A percentile compares a stretch with the other conserved stretches of the same genome.
Conservation (phyloP, 2,797 vertebrate species). For the Oophaga sylvatica region DNA sequence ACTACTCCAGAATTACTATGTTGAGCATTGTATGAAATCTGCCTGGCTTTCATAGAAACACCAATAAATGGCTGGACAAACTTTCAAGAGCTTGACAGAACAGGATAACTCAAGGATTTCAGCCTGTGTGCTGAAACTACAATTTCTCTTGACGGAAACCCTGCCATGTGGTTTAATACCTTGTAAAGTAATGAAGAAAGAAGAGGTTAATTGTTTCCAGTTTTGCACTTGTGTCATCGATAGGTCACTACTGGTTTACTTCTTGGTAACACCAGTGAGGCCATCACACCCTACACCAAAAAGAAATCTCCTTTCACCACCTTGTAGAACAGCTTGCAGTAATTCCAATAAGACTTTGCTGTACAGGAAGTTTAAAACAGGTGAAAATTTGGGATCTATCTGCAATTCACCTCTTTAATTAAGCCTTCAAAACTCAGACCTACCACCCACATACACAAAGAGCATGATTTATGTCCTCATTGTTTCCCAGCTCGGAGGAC, state of each 20-base stretch:
- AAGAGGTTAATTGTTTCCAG: conserved; percentile 71
- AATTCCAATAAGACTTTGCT: conserved; percentile 64
- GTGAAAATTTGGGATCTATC: conserved; percentile 59
- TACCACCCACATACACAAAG: conserved; percentile 39
- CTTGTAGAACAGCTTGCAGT: conserved; percentile 31
- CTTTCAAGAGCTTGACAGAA: neutral
- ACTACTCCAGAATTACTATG: neutral
- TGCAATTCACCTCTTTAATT: conserved; percentile 65
- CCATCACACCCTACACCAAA: conserved; percentile 59
- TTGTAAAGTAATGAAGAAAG: conserved; percentile 61
- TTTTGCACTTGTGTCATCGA: conserved; percentile 63
- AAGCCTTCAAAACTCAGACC: conserved; percentile 33
- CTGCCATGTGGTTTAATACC: conserved; percentile 40
- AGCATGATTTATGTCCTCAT: conserved; percentile 64
- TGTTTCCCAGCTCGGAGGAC: conserved; percentile 56
- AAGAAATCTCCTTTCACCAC: conserved; percentile 62
- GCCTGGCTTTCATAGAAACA: neutral
- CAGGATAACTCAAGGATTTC: neutral
- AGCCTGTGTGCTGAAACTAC: neutral
- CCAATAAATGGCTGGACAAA: neutral
- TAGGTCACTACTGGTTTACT: conserved; percentile 66
- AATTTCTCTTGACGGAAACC: conserved; percentile 4
- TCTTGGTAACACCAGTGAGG: conserved; percentile 69
- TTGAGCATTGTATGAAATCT: neutral
- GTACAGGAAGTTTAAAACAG: conserved; percentile 64